Conservation (phyloP, 2,797 vertebrate species). For the Anas bernieri region DNA sequence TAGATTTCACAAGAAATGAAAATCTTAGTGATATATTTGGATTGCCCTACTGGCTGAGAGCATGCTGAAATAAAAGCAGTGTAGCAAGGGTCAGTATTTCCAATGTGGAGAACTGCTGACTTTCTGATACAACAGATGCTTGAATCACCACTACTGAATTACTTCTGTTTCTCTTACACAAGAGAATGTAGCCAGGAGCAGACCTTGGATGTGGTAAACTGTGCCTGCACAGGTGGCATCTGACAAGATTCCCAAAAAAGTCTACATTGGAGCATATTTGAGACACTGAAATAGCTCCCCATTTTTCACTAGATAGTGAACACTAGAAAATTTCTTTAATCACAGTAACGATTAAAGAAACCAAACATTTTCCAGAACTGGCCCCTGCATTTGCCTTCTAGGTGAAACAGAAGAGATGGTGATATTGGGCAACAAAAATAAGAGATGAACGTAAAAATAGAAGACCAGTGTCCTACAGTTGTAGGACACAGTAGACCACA, state of each 20-base stretch:
- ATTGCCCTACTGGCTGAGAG: conserved; percentile 14
- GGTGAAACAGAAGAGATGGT: neutral
- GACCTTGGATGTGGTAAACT: neutral
- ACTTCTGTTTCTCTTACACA: neutral
- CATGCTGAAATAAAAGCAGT: neutral
- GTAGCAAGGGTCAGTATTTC: neutral
- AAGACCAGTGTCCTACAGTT: too few species aligned
- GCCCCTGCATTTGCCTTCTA: neutral
- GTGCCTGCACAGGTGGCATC: neutral
- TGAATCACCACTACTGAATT: neutral
- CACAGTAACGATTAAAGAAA: neutral
- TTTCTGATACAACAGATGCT: conserved; percentile 24
- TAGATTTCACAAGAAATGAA: conserved; percentile 34
- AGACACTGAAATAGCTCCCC: neutral
- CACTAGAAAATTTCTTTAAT: neutral
- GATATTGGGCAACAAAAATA: neutral
- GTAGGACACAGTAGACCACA: neutral
- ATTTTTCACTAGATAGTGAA: neutral
- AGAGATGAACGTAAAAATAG: neutral
- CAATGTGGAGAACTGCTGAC: neutral
- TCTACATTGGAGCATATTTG: neutral
- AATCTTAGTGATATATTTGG: conserved; percentile 53
- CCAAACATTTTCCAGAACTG: neutral
- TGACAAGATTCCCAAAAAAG: neutral
- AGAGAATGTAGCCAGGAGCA: neutral